Base-by-base conservation (phyloP, 1,140 invertebrate genomes). In the Cecropterus lyciades region DNA sequence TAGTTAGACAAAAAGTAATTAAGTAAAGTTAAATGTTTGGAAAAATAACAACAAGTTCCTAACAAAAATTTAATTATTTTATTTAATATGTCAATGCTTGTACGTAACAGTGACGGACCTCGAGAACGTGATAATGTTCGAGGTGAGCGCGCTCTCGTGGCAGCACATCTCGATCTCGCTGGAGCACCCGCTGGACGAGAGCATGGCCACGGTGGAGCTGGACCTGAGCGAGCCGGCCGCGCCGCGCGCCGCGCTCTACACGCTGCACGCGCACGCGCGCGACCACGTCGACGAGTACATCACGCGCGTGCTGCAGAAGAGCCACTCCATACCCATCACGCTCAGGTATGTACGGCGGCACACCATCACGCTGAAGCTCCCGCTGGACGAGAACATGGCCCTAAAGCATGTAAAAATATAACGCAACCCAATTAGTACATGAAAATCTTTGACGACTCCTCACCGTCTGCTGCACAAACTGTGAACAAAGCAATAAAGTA, bases 161-260 rank as follows among this genome's bases (percentile, higher is more conserved):
- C 95, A 97, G 60, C 97, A 98, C 83, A 95, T 99, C 56, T 97
- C 96, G 11, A 95, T 99, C 3, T 96, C 97, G 27, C 95, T 99
- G 85, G 98, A 99, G 85, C 98, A 99, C 93, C 98, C 98, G 0
- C 93, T 96, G 20, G 97, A 98, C 79, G 97, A 99, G 84, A 96
- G 96, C 65, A 96, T 99, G 94, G 96, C 98, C 0, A 99, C 98
- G 0, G 96, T 97, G 11, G 98, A 99, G 81, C 93, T 99, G 62
- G 96, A 99, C 85, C 87, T 99, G 20, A 94, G 95, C 10, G 97
- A 98, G 77, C 95, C 95, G 0, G 95, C 80, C 94, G 95, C 91
- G 88, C 94, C 85, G 79, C 98, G 90, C 92, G 92, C 93, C 51
- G 82, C 94, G 72, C 87, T 94, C 51, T 95, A 85, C 77, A 84